A percentile compares a stretch with the other conserved stretches of the same genome.
These are phyloP conservation scores for Schizopygopsis malacanthus DNA, from an alignment of 2,797 vertebrate genomes.

Conservation along the genomic window DNA sequence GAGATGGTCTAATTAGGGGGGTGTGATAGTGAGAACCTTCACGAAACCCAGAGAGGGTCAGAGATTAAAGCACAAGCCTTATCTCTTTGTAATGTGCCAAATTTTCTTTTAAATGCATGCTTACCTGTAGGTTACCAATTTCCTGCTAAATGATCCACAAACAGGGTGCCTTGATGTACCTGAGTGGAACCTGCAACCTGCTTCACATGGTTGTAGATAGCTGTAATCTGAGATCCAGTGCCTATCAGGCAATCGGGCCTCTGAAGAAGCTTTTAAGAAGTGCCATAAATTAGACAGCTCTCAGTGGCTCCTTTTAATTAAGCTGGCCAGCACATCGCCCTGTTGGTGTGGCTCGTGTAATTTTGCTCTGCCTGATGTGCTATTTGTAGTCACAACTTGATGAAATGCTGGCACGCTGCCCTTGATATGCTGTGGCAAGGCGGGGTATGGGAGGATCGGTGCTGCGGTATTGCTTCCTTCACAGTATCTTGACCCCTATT, in stretches of 20 bases:
- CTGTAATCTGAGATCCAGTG: slow-evolving; percentile 56
- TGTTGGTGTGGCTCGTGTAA: slow-evolving; percentile 76
- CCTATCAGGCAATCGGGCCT: slow-evolving; percentile 63
- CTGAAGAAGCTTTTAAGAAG: slow-evolving; percentile 67
- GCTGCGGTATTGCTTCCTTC: slow-evolving; percentile 43
- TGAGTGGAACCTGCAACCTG: slow-evolving; percentile 45
- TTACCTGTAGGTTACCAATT: slow-evolving; percentile 9
- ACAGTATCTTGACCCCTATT: slow-evolving; percentile 49
- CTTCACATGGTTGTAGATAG: slow-evolving; percentile 39
- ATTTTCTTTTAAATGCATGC: slow-evolving; percentile 14
- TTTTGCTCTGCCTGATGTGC: slow-evolving; percentile 74
- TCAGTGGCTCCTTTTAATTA: slow-evolving; percentile 81
- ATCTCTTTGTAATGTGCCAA: slow-evolving; percentile 57
- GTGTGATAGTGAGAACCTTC: slow-evolving; percentile 79
- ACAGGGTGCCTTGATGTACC: slow-evolving; percentile 61
- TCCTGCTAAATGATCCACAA: not conserved
- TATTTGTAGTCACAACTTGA: slow-evolving; percentile 75
- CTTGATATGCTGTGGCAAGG: slow-evolving; percentile 67
- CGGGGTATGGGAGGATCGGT: slow-evolving; percentile 61
- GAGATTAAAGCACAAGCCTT: slow-evolving; percentile 75
- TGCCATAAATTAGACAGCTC: slow-evolving; percentile 76
- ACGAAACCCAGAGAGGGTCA: slow-evolving; percentile 72
- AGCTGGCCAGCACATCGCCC: slow-evolving; percentile 70
- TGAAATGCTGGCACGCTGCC: slow-evolving; percentile 66
- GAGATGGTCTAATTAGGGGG: slow-evolving; percentile 83